Percentiles rank a stretch among this genome's conserved stretches.
Evolutionary conservation across 2,113 vertebrate species (phyloP).

Genomic region (Ciconia maguari): DNA sequence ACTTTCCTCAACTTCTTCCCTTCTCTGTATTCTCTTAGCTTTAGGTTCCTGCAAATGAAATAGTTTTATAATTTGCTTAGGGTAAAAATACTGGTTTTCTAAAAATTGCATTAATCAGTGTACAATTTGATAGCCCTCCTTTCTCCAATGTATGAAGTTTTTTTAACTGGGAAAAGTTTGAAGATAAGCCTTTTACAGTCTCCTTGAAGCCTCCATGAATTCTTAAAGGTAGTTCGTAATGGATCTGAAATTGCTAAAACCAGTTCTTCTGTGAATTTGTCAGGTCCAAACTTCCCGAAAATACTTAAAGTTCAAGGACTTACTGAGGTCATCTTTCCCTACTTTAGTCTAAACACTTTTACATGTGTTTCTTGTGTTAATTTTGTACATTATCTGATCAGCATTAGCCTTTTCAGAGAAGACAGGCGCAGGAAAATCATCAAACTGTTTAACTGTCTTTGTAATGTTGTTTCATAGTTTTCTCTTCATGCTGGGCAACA

Average conservation of each 20-base stretch:
- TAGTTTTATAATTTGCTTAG: neutral
- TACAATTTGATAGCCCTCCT: neutral
- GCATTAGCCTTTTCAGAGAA: neutral
- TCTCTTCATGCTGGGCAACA: neutral
- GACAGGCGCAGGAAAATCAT: neutral
- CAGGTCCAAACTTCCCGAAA: neutral
- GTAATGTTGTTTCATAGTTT: neutral
- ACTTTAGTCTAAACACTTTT: neutral
- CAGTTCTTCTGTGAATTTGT: neutral
- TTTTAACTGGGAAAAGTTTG: neutral
- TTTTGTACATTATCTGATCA: neutral
- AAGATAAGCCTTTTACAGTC: neutral
- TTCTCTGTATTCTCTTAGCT: neutral
- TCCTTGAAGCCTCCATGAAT: neutral
- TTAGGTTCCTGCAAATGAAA: neutral
- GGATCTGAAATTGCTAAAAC: neutral
- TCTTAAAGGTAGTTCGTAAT: neutral
- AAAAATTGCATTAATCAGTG: neutral
- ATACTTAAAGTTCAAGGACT: neutral
- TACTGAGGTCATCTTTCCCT: neutral
- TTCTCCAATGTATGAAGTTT: neutral
- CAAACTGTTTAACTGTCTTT: neutral
- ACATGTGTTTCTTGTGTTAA: neutral
- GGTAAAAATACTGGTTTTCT: neutral
- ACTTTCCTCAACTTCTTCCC: neutral